Conservation (phyloP, 2,113 vertebrate genomes). For the Halichoerus grypus region DNA sequence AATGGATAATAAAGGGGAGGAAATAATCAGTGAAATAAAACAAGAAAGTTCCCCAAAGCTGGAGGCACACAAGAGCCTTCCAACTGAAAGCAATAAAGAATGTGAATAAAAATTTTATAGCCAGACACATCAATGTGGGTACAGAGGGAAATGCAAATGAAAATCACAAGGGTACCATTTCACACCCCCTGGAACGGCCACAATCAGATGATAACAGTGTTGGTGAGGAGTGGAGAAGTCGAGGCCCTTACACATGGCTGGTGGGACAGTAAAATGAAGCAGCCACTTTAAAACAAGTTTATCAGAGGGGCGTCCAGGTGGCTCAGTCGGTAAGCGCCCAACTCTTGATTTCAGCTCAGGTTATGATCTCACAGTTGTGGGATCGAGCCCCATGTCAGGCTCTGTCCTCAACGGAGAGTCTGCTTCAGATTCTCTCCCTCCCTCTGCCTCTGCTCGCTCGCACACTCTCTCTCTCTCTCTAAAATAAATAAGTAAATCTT, state of each 20-base stretch:
- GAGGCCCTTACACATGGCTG: neutral
- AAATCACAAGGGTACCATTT: neutral
- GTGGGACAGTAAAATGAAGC: neutral
- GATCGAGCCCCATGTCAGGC: too few species aligned
- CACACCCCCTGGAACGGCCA: neutral
- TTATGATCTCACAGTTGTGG: too few species aligned
- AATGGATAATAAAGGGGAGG: neutral
- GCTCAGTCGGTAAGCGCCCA: too few species aligned
- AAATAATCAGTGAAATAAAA: neutral
- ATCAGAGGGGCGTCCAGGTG: neutral
- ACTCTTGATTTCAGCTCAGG: too few species aligned
- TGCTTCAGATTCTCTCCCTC: too few species aligned
- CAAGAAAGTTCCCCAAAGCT: neutral
- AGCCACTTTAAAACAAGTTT: neutral
- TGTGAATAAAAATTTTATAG: neutral
- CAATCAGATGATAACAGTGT: neutral
- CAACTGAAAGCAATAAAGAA: neutral
- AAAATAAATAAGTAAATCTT: neutral
- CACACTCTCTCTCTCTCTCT: too few species aligned
- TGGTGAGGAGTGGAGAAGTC: neutral
- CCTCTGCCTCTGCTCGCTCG: too few species aligned
- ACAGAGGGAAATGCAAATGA: neutral
- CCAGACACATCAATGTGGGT: neutral
- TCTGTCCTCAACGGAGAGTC: too few species aligned
- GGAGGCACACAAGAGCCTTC: neutral